phyloP scores from a whole-genome alignment of 2,888 invertebrate species.

The Agonum fuliginosum region DNA sequence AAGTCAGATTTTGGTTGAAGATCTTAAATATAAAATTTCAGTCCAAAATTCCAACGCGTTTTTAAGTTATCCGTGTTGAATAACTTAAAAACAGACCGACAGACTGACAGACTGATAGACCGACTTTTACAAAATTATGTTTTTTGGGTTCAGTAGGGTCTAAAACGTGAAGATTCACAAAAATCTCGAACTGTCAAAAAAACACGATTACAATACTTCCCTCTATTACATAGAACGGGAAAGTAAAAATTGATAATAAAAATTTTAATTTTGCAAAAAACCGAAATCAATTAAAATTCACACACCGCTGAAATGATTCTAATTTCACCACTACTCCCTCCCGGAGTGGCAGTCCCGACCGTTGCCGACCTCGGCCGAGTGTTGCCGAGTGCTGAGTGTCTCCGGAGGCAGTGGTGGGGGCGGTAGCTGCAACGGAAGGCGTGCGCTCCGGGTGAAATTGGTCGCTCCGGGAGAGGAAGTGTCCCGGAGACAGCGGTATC shows the following conservation, averaged over 20 bases:
- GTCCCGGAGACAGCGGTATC: slow-evolving; percentile 75
- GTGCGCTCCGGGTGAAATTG: slow-evolving; percentile 73
- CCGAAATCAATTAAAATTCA: not conserved
- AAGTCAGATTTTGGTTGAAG: too few relatives aligned
- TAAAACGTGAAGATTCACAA: too few relatives aligned
- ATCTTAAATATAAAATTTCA: too few relatives aligned
- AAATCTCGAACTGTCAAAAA: slow-evolving; percentile 69
- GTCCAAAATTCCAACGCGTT: too few relatives aligned
- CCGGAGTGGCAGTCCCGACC: not conserved
- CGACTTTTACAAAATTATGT: too few relatives aligned
- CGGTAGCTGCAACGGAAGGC: slow-evolving; percentile 70
- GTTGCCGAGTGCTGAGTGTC: slow-evolving; percentile 78
- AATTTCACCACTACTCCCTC: slow-evolving; percentile 64
- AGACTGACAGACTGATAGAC: too few relatives aligned
- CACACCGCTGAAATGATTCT: not conserved
- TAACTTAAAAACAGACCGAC: too few relatives aligned
- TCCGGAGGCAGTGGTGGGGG: slow-evolving; percentile 57
- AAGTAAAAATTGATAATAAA: not conserved
- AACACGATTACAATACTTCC: slow-evolving; percentile 67
- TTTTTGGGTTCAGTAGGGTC: too few relatives aligned
- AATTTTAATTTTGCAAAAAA: not conserved
- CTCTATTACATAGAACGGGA: too few relatives aligned
- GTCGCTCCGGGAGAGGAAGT: slow-evolving; percentile 73
- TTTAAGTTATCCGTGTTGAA: too few relatives aligned
- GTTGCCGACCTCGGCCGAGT: slow-evolving; percentile 59